Conservation (phyloP, 1,140 invertebrate species). For the Drosophila fuyamai region DNA sequence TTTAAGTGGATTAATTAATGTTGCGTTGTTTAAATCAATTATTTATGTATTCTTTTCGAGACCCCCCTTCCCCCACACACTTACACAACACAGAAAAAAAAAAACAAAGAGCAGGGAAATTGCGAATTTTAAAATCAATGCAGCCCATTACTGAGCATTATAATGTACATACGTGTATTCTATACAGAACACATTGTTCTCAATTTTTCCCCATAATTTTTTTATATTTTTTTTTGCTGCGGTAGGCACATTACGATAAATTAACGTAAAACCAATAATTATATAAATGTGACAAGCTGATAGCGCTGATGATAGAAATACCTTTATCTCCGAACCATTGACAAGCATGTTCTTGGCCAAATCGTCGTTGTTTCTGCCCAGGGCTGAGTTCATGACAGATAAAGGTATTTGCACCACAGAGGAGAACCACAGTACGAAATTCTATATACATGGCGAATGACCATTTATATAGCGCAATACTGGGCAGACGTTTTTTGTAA, state of each 20-base stretch:
- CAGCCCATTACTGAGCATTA: slow-evolving; percentile 38
- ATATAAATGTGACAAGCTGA: slow-evolving; percentile 25
- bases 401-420: slow-evolving; percentile 60
- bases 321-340: slow-evolving; percentile 64
- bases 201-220: background rate
- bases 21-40: slow-evolving; percentile 58
- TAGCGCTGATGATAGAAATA: slow-evolving; percentile 43
- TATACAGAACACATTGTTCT: slow-evolving; percentile 29
- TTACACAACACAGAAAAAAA: slow-evolving; percentile 68
- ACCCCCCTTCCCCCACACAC: slow-evolving; percentile 30
- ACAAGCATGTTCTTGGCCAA: slow-evolving; percentile 81
- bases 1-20: slow-evolving; percentile 54
- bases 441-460: slow-evolving; percentile 55
- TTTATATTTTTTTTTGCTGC: slow-evolving; percentile 10
- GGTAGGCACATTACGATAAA: slow-evolving; percentile 19
- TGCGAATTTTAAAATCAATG: slow-evolving; percentile 45
- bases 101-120: slow-evolving; percentile 42
- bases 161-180: slow-evolving; percentile 19
- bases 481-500: slow-evolving; percentile 85
- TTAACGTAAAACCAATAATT: slow-evolving; percentile 22
- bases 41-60: slow-evolving; percentile 49
- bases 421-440: slow-evolving; percentile 25
- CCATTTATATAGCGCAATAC: slow-evolving; percentile 73
- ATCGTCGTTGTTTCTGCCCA: slow-evolving; percentile 84
- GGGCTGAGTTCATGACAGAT: slow-evolving; percentile 83